Evolutionary conservation across 2,888 invertebrate species (phyloP), one percentile per base, ranked within the genome.

Genomic region (Nasonia oneida): DNA sequence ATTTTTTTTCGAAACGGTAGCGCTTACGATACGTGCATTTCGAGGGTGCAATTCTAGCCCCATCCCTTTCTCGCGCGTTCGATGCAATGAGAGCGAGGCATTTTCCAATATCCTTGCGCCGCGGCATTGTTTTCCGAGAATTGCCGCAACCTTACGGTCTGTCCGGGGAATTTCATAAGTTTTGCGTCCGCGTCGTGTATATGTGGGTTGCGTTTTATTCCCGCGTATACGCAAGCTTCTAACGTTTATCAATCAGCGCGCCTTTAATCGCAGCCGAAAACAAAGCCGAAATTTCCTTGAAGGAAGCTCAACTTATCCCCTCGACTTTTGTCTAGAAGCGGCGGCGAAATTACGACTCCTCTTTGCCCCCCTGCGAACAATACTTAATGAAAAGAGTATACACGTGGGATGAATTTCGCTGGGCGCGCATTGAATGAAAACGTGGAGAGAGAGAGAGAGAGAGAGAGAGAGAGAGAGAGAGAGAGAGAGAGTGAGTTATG

Each of bases 301-400:
- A 37, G n/a, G 74, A 81, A 81, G 12, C 42, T 74, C 10, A 80
- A 74, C 67, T 84, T 39, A 80, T 75, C 67, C 75, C 75, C 53
- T 75, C 80, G 53, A 80, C 74, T 80, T 75, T 80, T 67, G 75
- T 75, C 53, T 42, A 8, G 71, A 23, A 37, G 23, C 23, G 37
- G 81, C 57, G 37, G 37, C 15, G 77, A 85, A 77, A 81, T 75
- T 81, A 71, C 47, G 70, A 73, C 71, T 77, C 39, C 23, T 79
- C 1, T 29, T 29, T 29, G 1, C 29, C 12, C 50, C 37, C 29
- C 53, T 29, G 12, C 18, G n/a, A 47, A 81, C 76, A 85, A 85
- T 77, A 42, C 61, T 67, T 85, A 85, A 85, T 81, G 76, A 81
- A 77, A 85, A 85, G 81, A 85, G 84, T 71, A 57, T 57, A 37